Evolutionary conservation across 2,113 vertebrate genomes (phyloP), one percentile per base, ranked within the genome.

Genomic region (Galemys pyrenaicus): DNA sequence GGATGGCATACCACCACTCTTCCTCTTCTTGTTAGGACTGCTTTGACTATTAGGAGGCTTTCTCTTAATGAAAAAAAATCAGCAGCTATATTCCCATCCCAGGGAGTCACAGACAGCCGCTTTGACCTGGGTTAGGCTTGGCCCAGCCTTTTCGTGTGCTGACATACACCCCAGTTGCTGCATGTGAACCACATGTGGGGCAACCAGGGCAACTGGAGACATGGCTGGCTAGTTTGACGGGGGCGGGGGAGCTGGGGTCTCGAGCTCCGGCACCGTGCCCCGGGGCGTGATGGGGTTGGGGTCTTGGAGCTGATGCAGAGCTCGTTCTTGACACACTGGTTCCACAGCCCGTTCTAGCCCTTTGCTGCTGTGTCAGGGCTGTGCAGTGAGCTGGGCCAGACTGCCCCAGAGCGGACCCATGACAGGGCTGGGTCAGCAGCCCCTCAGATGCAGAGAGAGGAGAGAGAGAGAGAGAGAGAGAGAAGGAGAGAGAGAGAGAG

Each of bases 191-290:
- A 11, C 68, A 75, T 39, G 16, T 51, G 16, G 49, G 49, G 16
- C 49, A 51, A 17, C 26, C 11, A 13, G 32, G 22, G 37, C 19
- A 22, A 54, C 30, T 13, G 58, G 58, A 17, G 65, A 12, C 64
- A 44, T 6, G 9, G 13, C 39, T 49, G 54, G 35, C n/a, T 7
- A 24, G 51, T 30, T 16, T 11, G 58, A 68, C 15, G 19, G 1
- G 37, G 32, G 62, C 49, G 56, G 15, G 51, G 56, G 49, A 3
- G 1, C n/a, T 88, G 10, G 30, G 75, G 71, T 12, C 28, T 80
- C 28, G 0, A 30, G n/a, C 8, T 56, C 28, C 54, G 39, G 3
- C n/a, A 9, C 1, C 2, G 64, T 54, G 10, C 16, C 6, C 8
- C 20, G 11, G 49, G 24, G 35, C 7, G 5, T 1, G 3, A 54